These are phyloP conservation scores for Oostethus manadensis DNA, from an alignment of 2,113 vertebrate species.

Conservation along the genomic window DNA sequence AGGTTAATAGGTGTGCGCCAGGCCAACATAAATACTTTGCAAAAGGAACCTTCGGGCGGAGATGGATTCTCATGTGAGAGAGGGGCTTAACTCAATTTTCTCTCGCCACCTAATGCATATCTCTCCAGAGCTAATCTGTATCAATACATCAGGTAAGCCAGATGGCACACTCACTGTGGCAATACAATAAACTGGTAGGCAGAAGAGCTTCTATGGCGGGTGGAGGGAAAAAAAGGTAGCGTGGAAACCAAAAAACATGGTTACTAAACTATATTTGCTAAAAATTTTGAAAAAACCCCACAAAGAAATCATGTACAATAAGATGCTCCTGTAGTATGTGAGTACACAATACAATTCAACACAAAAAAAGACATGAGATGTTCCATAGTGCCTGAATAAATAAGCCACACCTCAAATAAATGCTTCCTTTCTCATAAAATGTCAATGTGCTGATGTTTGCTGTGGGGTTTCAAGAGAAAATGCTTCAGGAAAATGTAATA, in stretches of 20 bases:
- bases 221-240: not conserved
- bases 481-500: too few species aligned
- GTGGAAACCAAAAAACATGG: not conserved
- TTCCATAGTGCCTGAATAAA: too few species aligned
- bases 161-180: conserved; percentile 33
- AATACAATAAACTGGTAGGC: conserved; percentile 35
- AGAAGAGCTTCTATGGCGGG: conserved; percentile 36
- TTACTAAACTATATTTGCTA: not conserved
- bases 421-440: too few species aligned
- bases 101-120: conserved; percentile 13
- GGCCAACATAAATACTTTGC: conserved; percentile 38
- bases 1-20: conserved; percentile 47
- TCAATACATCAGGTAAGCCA: conserved; percentile 33
- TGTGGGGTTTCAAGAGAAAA: too few species aligned
- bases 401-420: too few species aligned
- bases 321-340: too few species aligned
- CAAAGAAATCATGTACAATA: not conserved
- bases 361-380: too few species aligned
- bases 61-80: conserved; percentile 26
- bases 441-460: too few species aligned
- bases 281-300: conserved; percentile 9
- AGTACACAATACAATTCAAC: too few species aligned
- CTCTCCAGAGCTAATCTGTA: conserved; percentile 33
- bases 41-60: conserved; percentile 14
- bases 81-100: conserved; percentile 34